phyloP scores from a whole-genome alignment of 1,140 invertebrate genomes.

The Druon quercuslanigerum region DNA sequence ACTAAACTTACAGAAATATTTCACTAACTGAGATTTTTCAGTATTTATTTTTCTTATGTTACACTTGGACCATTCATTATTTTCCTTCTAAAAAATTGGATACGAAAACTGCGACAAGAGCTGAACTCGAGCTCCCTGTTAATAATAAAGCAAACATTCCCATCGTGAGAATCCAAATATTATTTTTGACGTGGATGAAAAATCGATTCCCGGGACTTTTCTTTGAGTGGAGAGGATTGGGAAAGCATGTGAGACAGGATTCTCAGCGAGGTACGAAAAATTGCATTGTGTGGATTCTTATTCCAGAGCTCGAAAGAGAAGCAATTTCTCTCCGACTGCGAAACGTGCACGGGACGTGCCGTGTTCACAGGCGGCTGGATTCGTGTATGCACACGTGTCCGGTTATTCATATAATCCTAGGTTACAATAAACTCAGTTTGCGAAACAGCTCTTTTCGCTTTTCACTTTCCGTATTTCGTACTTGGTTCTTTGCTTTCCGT shows the following conservation, averaged over 20 bases:
- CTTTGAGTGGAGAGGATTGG: background rate
- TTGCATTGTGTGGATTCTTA: slow-evolving; percentile 15
- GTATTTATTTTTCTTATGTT: too few species aligned
- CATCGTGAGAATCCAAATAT: background rate
- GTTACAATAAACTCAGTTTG: slow-evolving; percentile 25
- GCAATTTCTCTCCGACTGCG: background rate
- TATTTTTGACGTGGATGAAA: background rate
- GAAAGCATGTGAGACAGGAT: background rate
- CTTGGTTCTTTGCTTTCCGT: background rate
- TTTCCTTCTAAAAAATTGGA: too few species aligned
- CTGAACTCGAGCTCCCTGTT: too few species aligned
- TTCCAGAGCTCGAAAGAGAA: background rate
- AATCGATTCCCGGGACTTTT: background rate
- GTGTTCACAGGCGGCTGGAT: slow-evolving; percentile 6
- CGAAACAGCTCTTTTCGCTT: slow-evolving; percentile 16
- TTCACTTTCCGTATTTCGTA: background rate
- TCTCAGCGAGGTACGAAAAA: slow-evolving; percentile 11
- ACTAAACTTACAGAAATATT: too few species aligned
- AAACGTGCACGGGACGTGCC: slow-evolving; percentile 25
- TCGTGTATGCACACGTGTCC: slow-evolving; percentile 24
- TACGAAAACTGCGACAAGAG: too few species aligned
- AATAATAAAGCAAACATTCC: too few species aligned
- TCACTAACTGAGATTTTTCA: too few species aligned
- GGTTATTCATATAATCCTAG: slow-evolving; percentile 26
- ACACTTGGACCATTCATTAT: too few species aligned